Conservation (phyloP, 2,113 vertebrate genomes). For the Epinephelus fuscoguttatus region DNA sequence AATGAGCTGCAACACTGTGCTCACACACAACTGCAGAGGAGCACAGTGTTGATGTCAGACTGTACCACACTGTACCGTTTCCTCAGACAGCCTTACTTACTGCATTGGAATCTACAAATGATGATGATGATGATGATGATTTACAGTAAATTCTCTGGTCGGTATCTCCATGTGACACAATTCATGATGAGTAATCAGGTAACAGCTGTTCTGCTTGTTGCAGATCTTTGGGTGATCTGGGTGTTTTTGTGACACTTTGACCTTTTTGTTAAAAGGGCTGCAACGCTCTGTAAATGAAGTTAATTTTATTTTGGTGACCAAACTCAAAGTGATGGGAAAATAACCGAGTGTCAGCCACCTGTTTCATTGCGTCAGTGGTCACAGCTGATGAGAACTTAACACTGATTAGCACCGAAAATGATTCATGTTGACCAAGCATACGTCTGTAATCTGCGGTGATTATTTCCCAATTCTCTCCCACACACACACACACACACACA, state of each 20-base stretch:
- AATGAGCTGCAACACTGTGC: neutral
- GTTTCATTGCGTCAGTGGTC: constrained; percentile 33
- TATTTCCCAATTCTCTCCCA: constrained; percentile 60
- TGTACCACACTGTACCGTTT: no score
- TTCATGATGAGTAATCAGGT: no score
- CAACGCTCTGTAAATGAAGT: neutral
- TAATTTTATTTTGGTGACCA: rapidly evolving
- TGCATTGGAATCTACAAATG: no score
- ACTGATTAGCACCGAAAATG: constrained; percentile 27
- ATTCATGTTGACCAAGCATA: constrained; percentile 45
- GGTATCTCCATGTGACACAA: neutral
- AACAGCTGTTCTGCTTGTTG: neutral
- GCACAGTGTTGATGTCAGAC: no score
- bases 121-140: no score
- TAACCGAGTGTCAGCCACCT: neutral
- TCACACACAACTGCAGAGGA: neutral
- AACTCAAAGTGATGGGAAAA: constrained; percentile 2
- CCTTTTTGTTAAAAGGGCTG: neutral
- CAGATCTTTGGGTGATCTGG: neutral
- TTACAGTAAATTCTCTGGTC: neutral
- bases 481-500: constrained; percentile 1
- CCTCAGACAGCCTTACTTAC: neutral
- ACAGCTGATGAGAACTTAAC: constrained; percentile 38
- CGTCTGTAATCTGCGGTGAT: constrained; percentile 62
- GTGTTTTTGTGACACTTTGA: neutral